Evolutionary conservation across 2,888 invertebrate genomes (phyloP).

Genomic region (Lithosia quadra): DNA sequence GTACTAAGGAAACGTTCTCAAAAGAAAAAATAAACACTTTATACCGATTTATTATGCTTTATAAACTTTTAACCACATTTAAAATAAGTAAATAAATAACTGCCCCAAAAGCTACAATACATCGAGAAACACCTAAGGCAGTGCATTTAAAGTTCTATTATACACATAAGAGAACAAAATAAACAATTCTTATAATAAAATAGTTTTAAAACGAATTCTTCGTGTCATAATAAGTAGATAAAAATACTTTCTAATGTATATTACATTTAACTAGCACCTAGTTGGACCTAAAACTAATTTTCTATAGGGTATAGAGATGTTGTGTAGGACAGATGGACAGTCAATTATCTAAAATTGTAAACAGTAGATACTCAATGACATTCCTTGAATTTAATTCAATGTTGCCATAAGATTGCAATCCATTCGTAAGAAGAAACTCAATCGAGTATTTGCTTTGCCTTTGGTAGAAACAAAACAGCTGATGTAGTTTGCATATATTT

Average conservation of each 20-base stretch:
- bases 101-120: conserved; percentile 54
- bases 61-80: conserved; percentile 62
- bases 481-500: background rate
- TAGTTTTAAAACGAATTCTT: conserved; percentile 39
- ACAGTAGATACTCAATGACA: background rate
- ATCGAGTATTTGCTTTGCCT: background rate
- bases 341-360: conserved; percentile 12
- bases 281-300: conserved; percentile 53
- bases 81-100: conserved; percentile 65
- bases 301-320: conserved; percentile 47
- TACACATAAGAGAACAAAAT: conserved; percentile 42
- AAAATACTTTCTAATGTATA: conserved; percentile 37
- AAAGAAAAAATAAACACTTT: conserved; percentile 38
- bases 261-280: conserved; percentile 68
- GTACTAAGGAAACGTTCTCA: background rate
- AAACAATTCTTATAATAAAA: conserved; percentile 36
- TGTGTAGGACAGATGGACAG: conserved; percentile 14
- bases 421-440: background rate
- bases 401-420: background rate
- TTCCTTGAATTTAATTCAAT: conserved; percentile 1
- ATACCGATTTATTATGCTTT: conserved; percentile 59
- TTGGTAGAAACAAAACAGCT: background rate
- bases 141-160: conserved; percentile 56
- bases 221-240: conserved; percentile 43
- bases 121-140: conserved; percentile 57